Conservation (phyloP, 1,140 invertebrate genomes). For the Psix sp. region DNA sequence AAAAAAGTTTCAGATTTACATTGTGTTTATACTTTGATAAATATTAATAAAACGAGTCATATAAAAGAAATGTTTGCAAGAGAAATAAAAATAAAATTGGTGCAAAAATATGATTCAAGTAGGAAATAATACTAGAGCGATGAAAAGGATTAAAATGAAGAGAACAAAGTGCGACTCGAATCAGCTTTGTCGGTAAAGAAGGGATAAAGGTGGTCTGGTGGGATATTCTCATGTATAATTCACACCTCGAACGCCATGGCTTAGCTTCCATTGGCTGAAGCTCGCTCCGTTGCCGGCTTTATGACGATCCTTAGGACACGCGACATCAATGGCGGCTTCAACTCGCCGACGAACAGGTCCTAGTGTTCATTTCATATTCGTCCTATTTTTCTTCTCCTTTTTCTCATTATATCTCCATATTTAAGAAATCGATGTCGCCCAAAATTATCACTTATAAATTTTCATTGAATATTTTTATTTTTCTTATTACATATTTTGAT, state of each 20-base stretch:
- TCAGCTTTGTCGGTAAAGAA: slow-evolving; percentile 48
- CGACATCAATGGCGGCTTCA: slow-evolving; percentile 58
- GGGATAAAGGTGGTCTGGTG: slow-evolving; percentile 56
- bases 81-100: too few species aligned
- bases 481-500: too few species aligned
- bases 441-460: too few species aligned
- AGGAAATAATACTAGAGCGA: slow-evolving; percentile 27
- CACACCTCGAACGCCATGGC: slow-evolving; percentile 76
- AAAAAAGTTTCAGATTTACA: too few species aligned
- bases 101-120: slow-evolving; percentile 7
- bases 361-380: slow-evolving; percentile 48
- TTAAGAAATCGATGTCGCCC: too few species aligned
- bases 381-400: slow-evolving; percentile 41
- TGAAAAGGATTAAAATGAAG: slow-evolving; percentile 56
- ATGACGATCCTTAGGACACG: slow-evolving; percentile 64
- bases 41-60: too few species aligned
- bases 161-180: slow-evolving; percentile 52
- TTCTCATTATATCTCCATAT: slow-evolving; percentile 33
- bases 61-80: too few species aligned
- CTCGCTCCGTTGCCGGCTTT: slow-evolving; percentile 67
- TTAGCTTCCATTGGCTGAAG: slow-evolving; percentile 71
- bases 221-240: slow-evolving; percentile 77
- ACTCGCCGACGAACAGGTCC: slow-evolving; percentile 36
- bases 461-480: too few species aligned
- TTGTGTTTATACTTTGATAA: too few species aligned